Evolutionary conservation across 2,797 vertebrate genomes (phyloP), one percentile per base, ranked within the genome.

Genomic region (Catamblyrhynchus diadema): DNA sequence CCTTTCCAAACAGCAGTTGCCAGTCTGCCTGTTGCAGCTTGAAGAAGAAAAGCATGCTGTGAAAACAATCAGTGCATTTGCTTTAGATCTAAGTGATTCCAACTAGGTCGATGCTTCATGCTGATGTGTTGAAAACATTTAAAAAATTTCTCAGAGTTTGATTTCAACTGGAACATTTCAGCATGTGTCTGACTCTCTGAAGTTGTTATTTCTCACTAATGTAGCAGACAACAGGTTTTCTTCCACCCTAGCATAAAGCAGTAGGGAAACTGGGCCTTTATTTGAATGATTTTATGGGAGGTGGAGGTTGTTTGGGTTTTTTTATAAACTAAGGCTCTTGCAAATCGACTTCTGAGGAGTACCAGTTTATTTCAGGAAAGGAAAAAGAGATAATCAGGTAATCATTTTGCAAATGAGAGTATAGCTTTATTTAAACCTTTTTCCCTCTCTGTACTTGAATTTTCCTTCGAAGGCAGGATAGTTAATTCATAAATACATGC

Each of bases 51-150:
- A 95, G 81, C 98, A 98, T 98, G 98, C 98, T 98, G 98, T 98
- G 98, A 98, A 98, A 98, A 98, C 98, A 98, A 99, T 99, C 98
- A 98, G 98, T 98, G 98, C 98, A 98, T 98, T 98, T 98, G 98
- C 97, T 98, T 98, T 98, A 98, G 98, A 98, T 98, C 98, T 98
- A 98, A 98, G 98, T 98, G 98, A 98, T 98, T 98, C 98, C 97
- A 97, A 97, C 97, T 97, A 98, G 98, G 98, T 98, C 97, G 96
- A 98, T 98, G 98, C 95, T 98, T 98, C 98, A 98, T 98, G 97
- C 98, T 98, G 98, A 98, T 98, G 97, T 98, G 97, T 98, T 98
- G 97, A 98, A 98, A 98, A 98, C 98, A 98, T 98, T 98, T 97
- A 96, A 98, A 98, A 98, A 97, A 95, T 97, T 98, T 98, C 97